Base-by-base conservation (phyloP, 2,888 invertebrate genomes). In the Cephus pygmeus region DNA sequence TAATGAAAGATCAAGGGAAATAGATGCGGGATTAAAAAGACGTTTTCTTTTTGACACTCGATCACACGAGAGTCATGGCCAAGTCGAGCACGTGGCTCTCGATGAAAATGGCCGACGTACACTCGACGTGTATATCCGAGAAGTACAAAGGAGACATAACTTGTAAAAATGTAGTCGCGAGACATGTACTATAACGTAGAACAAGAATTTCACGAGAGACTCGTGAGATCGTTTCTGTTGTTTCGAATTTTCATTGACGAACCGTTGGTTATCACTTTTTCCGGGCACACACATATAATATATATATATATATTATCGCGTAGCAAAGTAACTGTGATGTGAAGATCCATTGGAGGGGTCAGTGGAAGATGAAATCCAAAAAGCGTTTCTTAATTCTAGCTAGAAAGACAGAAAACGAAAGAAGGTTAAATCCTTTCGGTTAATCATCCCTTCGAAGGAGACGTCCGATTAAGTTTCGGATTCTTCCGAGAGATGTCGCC, bases 111-210 rank as follows among this genome's bases (percentile, higher is more conserved):
- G 56, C 23, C 23, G 31, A 33, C 3, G 9, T 71, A 15, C 31
- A 33, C 31, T 71, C 33, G 71, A 23, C 34, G 11, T 34, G 71
- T 34, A 33, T 33, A 34, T 71, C 34, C 56, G 81, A 79, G 81
- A 81, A 83, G 84, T 84, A 84, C 84, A 84, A 84, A 83, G 80
- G 77, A 76, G 76, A 79, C 68, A 81, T 74, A 75, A 76, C 56
- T 11, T 77, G 80, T 84, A 82, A 84, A 84, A 69, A 79, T 73
- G 33, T 74, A 73, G 75, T 34, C 40, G 75, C 73, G 36, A 78
- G 76, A 78, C 78, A 73, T 80, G 84, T 84, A 84, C 81, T 78
- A 84, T 84, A 84, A 56, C 23, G 56, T 56, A 56, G 56, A 56
- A 56, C 23, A 56, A 56, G 23, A 56, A 56, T 23, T 15, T 40